Evolutionary conservation across 2,797 vertebrate genomes (phyloP), one percentile per base, ranked within the genome.

Genomic region (Muscicapa striata): DNA sequence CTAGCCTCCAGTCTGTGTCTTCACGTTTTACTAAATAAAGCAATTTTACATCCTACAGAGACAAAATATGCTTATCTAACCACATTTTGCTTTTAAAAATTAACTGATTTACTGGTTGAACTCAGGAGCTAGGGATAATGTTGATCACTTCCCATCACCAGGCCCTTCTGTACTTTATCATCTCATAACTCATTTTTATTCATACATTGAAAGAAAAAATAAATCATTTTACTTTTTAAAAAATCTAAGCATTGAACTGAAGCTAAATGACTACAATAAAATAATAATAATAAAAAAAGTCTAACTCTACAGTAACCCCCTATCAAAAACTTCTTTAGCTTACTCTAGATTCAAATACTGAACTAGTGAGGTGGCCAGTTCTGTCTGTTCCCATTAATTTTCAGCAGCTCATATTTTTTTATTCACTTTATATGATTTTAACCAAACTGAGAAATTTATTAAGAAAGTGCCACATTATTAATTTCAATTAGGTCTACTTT

Each of bases 151-250:
- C 80, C 87, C 84, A 87, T 59, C 77, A 87, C 36, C 49, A 72
- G 83, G 45, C 46, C 43, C 61, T 95, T 87, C 78, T 1, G 12
- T 46, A 46, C 46, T 23, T 46, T 46, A 46, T 70, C 64, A 81
- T 41, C 67, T 87, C 76, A 73, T 89, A 61, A 41, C 51, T 90
- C 51, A 92, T 82, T 94, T 92, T 93, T 84, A 94, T 93, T 83
- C 74, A 94, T 80, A 67, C 5, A 54, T 4, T 58, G 43, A 78
- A 76, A 91, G 55, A 90, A 58, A 90, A 94, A 96, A 92, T 48
- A 93, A 96, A 95, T 29, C 10, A 49, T 51, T 90, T 72, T 27
- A 34, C 26, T 48, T 90, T 87, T 87, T 23, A 23, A 77, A 29
- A 80, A 78, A 64, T 21, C 43, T 84, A 84, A 87, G 77, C 59